Evolutionary conservation across 2,113 vertebrate species (phyloP), one percentile per base, ranked within the genome.

Genomic region (Mellivora capensis): DNA sequence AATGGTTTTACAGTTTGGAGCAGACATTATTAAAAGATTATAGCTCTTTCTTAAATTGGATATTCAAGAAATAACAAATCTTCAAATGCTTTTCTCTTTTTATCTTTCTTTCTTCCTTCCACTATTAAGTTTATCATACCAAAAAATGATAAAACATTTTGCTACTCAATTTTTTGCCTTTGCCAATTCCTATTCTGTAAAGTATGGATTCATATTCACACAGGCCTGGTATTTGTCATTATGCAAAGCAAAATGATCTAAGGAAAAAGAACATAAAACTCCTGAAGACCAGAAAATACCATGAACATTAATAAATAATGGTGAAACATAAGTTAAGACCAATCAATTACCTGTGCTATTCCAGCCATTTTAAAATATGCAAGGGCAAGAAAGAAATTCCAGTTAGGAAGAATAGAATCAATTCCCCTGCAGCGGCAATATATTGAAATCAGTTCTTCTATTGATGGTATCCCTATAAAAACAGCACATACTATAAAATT

Each of bases 321-420:
- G 23, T 87, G 8, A 97, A 84, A 83, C 7, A 34, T 5, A 74
- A 27, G 10, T 31, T 96, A 72, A 44, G 59, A 85, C 54, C 17
- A 87, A 76, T 62, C 20, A 37, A 52, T 97, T 98, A 99, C 99
- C 99, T 99, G 99, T 31, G 98, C 62, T 98, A 99, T 99, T 90
- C 98, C 99, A 96, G 99, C 99, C 94, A 99, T 88, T 98, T 99
- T 99, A 98, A 99, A 99, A 93, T 97, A 98, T 0, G 99, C 99
- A 87, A 99, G 98, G n/a, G 99, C 99, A 94, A 99, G 94, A 94
- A 99, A 99, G 98, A 99, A 99, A 96, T 99, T 99, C 76, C 99
- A 97, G 82, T 99, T 97, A 29, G 99, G 95, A 87, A 99, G 93
- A 98, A 96, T 0, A 44, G 96, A 79, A 29, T 97, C 97, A 89